Percentiles rank a stretch among this genome's conserved stretches.
These are phyloP conservation scores for Harmothoe impar DNA, from an alignment of 2,888 invertebrate genomes.

Conservation along the genomic window DNA sequence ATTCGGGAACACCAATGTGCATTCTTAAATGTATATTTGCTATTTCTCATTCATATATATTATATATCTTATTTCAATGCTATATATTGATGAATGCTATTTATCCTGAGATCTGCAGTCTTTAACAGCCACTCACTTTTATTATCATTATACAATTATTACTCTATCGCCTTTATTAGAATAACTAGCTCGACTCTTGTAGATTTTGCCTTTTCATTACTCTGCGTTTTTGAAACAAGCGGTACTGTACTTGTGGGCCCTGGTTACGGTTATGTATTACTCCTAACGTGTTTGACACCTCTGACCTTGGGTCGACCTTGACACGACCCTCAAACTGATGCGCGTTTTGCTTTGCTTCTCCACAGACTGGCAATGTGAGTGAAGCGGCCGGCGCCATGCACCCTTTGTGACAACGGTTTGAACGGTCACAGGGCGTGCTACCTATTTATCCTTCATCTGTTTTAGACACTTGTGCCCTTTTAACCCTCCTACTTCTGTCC, in stretches of 20 bases:
- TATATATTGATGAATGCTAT: neutral
- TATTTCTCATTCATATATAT: neutral
- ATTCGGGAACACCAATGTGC: neutral
- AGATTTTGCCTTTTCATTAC: neutral
- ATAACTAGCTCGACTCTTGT: neutral
- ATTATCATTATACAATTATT: neutral
- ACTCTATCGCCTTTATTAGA: neutral
- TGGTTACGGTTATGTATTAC: neutral
- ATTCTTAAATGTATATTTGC: neutral
- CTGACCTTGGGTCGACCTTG: neutral
- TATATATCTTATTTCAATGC: neutral
- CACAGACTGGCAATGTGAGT: conserved; percentile 61
- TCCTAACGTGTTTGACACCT: neutral
- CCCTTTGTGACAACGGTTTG: conserved; percentile 25
- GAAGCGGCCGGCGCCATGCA: conserved; percentile 22
- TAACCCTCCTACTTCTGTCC: neutral
- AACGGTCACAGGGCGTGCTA: conserved; percentile 11
- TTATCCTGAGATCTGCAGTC: neutral
- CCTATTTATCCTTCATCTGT: neutral
- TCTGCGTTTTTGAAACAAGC: neutral
- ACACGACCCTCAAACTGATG: neutral
- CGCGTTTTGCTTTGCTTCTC: conserved; percentile 52
- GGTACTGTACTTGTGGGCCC: neutral
- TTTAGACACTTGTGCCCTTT: neutral
- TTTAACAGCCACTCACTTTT: neutral